Evolutionary conservation across 1,140 invertebrate genomes (phyloP).

Genomic region (Plodia interpunctella): DNA sequence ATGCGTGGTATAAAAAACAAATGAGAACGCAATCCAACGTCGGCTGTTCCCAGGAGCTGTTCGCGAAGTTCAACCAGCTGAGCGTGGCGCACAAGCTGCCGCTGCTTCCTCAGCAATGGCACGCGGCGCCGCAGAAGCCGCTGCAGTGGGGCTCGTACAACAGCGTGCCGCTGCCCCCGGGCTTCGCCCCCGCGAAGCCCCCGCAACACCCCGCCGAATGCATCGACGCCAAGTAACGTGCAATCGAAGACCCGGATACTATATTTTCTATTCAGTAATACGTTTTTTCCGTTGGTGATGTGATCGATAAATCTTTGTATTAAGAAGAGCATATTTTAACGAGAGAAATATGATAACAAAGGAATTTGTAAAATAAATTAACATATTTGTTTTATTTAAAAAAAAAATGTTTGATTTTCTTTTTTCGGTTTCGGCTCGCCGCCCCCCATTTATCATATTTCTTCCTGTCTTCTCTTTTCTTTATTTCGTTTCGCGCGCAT

Average conservation of each 20-base stretch:
- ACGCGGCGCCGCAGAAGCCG: conserved; percentile 25
- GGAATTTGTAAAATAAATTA: conserved; percentile 77
- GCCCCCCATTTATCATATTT: conserved; percentile 52
- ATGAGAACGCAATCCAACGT: too few species aligned
- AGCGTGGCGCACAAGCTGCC: conserved; percentile 31
- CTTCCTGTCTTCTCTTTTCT: conserved; percentile 40
- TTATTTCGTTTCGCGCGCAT: conserved; percentile 38
- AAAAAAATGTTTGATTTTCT: conserved; percentile 41
- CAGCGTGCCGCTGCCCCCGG: conserved; percentile 64
- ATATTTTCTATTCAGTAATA: conserved; percentile 50
- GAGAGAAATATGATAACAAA: conserved; percentile 76
- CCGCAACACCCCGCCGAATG: conserved; percentile 61
- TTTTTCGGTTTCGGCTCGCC: conserved; percentile 25
- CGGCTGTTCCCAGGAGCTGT: conserved; percentile 21
- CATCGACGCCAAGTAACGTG: conserved; percentile 72
- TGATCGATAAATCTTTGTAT: conserved; percentile 76
- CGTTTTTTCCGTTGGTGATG: conserved; percentile 63
- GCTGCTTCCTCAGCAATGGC: background rate
- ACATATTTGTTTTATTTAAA: conserved; percentile 76
- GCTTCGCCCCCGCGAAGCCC: conserved; percentile 61
- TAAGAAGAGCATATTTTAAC: conserved; percentile 73
- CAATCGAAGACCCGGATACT: conserved; percentile 35
- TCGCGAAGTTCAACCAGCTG: conserved; percentile 61
- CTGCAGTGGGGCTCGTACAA: conserved; percentile 26
- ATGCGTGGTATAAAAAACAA: too few species aligned